Conservation (phyloP, 2,113 vertebrate genomes). For the Siphamia tubifer region DNA sequence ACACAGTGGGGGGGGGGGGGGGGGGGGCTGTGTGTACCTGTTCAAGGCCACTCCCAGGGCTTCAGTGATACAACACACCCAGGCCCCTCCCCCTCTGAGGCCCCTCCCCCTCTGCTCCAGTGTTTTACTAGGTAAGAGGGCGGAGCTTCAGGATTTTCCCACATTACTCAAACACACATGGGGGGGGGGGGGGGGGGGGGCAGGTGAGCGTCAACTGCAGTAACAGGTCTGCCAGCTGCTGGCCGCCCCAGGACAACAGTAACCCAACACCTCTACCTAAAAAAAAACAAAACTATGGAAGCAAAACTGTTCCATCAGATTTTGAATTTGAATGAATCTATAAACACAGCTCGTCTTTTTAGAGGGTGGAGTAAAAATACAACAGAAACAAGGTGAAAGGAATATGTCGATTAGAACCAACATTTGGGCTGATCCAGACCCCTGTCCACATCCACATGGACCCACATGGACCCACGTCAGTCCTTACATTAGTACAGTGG, state of each 20-base stretch:
- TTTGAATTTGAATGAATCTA: no score
- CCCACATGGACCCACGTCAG: no score
- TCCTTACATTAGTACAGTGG: no score
- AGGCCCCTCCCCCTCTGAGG: constrained; percentile 39
- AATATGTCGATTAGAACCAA: no score
- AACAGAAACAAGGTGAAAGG: no score
- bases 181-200: constrained; percentile 38
- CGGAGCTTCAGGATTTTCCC: constrained; percentile 62
- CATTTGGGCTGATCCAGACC: no score
- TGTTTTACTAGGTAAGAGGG: constrained; percentile 36
- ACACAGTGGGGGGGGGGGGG: constrained; percentile 18
- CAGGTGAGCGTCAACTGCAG: constrained; percentile 38
- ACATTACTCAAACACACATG: constrained; percentile 57
- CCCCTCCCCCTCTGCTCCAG: constrained; percentile 51
- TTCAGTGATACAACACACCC: constrained; percentile 34
- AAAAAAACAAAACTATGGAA: no score
- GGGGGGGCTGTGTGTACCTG: constrained; percentile 62
- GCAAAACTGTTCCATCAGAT: no score
- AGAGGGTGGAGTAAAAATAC: no score
- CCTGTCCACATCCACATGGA: no score
- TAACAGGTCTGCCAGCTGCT: constrained; percentile 53
- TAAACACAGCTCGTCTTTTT: no score
- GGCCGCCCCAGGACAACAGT: constrained; percentile 20
- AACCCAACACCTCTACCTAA: constrained; percentile 32
- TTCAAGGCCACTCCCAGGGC: constrained; percentile 60